Evolutionary conservation across 2,888 invertebrate genomes (phyloP), one percentile per base, ranked within the genome.

Genomic region (Brachyptera risi): DNA sequence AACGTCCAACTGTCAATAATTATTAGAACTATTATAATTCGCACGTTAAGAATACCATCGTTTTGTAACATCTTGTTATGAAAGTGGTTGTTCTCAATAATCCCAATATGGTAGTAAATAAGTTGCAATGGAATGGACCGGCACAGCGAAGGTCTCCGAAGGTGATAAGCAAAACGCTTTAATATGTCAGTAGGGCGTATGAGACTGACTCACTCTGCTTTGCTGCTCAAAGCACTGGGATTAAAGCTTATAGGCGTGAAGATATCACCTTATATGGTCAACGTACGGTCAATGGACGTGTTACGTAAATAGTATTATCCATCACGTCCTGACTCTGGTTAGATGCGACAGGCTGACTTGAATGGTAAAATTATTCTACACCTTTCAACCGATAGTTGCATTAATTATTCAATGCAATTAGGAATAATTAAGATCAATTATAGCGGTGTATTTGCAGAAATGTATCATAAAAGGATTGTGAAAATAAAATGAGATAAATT

Each of bases 61-160:
- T 42, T 42, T 19, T 19, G 42, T 7, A 42, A 47, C 24, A 2
- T 24, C 23, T 24, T 9, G 54, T 54, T 54, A 54, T 54, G 54
- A 54, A 54, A 54, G 54, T 21, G 23, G 47, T 54, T 35, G 54
- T 54, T 54, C 54, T 37, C 54, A 54, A 37, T 54, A 31, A 11
- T 2, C 54, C 54, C 19, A 54, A 54, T 54, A 54, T 23, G 54
- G 54, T 15, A 35, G 17, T 19, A 37, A 31, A 54, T 23, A 21
- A 47, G 21, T 24, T 35, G 19, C 54, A 31, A 31, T 49, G 49
- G 23, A 51, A 27, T 51, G 50, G 54, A 13, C 54, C 37, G 15
- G 35, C 31, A 24, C 17, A 51, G 27, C 5, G n/a, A n/a, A n/a
- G n/a, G n/a, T n/a, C n/a, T n/a, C n/a, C 19, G 5, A 49, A 24